These are phyloP conservation scores for Megathymus violae DNA, from an alignment of 1,140 invertebrate genomes.

Conservation along the genomic window DNA sequence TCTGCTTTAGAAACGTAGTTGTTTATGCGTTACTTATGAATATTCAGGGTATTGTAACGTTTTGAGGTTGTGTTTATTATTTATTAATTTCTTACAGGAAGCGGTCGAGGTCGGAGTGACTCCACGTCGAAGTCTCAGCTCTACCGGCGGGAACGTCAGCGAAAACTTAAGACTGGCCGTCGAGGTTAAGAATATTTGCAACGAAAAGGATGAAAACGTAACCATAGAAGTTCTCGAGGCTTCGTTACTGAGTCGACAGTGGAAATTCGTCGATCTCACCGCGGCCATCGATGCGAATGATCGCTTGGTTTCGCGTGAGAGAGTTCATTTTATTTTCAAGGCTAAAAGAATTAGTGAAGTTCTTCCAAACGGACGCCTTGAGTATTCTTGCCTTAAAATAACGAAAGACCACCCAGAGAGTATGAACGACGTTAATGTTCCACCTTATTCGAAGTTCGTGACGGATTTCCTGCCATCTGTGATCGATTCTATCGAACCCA, in stretches of 20 bases:
- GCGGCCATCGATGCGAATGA: conserved; percentile 50
- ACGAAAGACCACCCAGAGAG: conserved; percentile 49
- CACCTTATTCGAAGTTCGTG: conserved; percentile 75
- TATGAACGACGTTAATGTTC: conserved; percentile 48
- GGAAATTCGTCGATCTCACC: conserved; percentile 64
- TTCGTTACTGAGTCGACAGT: conserved; percentile 75
- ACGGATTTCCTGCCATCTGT: conserved; percentile 59
- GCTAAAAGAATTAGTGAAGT: conserved; percentile 57
- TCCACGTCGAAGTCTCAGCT: conserved; percentile 64
- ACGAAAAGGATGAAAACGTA: conserved; percentile 64
- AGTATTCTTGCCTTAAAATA: conserved; percentile 67
- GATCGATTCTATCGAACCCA: conserved; percentile 47
- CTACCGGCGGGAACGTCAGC: conserved; percentile 43
- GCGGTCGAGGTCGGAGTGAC: conserved; percentile 70
- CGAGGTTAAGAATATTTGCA: conserved; percentile 77
- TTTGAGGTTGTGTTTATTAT: too few relatives aligned
- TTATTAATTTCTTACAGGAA: conserved; percentile 74
- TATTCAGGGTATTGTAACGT: too few relatives aligned
- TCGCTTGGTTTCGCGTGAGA: conserved; percentile 64
- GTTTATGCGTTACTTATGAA: too few relatives aligned
- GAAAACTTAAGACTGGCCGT: conserved; percentile 73
- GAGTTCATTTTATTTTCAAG: conserved; percentile 71
- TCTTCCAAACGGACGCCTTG: conserved; percentile 55
- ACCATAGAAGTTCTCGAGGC: conserved; percentile 69
- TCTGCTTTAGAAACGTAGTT: too few relatives aligned